phyloP scores from a whole-genome alignment of 30 jellyfish, hydroid and myxozoan genomes.

The Sanderia malayensis region DNA sequence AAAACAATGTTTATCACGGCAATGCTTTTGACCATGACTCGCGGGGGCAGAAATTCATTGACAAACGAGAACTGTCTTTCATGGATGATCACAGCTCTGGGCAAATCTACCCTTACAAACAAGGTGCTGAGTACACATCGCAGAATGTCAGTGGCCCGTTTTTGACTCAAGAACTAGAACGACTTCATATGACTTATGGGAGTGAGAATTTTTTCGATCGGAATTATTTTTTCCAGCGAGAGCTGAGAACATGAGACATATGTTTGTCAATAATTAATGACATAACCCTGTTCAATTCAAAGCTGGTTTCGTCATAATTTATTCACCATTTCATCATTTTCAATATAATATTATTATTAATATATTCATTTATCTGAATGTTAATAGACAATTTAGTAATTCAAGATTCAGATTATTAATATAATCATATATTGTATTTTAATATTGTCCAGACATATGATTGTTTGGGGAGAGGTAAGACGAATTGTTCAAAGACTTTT shows the following conservation, averaged over 20 bases:
- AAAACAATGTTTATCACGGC: background rate
- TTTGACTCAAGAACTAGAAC: conserved; percentile 53
- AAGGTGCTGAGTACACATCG: conserved; percentile 26
- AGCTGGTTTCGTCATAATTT: too few species aligned
- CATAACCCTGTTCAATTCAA: too few species aligned
- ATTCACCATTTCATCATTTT: too few species aligned
- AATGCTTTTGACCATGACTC: conserved; percentile 15
- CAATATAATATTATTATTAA: too few species aligned
- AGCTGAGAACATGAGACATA: background rate
- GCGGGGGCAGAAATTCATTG: conserved; percentile 28
- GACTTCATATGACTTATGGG: conserved; percentile 59
- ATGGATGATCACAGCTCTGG: conserved; percentile 36
- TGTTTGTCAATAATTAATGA: too few species aligned
- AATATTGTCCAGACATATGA: too few species aligned
- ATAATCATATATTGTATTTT: too few species aligned
- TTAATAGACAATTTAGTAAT: too few species aligned
- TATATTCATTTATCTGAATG: too few species aligned
- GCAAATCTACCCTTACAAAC: conserved; percentile 33
- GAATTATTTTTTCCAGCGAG: background rate
- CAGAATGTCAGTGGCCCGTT: conserved; percentile 48
- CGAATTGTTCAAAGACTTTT: too few species aligned
- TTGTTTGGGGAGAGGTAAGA: too few species aligned
- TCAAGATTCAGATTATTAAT: too few species aligned
- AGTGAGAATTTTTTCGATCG: conserved; percentile 10
- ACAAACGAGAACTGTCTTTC: conserved; percentile 31